These are phyloP conservation scores for Ophion slaviceki DNA, from an alignment of 2,888 invertebrate genomes.

Conservation along the genomic window DNA sequence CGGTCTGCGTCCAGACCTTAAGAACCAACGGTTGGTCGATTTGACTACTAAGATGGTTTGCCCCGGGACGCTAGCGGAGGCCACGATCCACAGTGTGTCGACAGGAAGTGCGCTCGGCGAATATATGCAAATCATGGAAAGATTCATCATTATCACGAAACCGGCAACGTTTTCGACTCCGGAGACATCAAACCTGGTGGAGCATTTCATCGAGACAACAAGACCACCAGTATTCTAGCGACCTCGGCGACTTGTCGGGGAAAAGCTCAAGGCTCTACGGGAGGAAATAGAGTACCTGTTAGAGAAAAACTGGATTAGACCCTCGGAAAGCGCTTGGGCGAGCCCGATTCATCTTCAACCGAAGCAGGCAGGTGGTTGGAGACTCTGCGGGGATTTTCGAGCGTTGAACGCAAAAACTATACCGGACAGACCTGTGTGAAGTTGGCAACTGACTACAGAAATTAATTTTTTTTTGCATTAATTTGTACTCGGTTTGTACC, in stretches of 20 bases:
- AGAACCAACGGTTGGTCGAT: background rate
- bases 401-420: too few species aligned
- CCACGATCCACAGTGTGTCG: background rate
- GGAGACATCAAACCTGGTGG: background rate
- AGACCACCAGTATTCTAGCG: background rate
- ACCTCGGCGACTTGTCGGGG: background rate
- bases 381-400: too few species aligned
- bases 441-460: too few species aligned
- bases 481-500: too few species aligned
- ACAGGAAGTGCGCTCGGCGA: background rate
- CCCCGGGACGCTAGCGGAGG: background rate
- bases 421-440: too few species aligned
- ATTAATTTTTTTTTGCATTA: too few species aligned
- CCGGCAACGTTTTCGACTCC: background rate
- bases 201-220: background rate
- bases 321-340: too few species aligned
- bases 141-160: background rate
- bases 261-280: background rate
- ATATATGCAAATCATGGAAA: background rate
- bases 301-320: too few species aligned
- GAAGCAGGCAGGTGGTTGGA: too few species aligned
- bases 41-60: background rate
- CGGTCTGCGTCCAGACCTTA: too few species aligned
- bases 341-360: too few species aligned
- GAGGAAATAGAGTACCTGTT: background rate